These are phyloP conservation scores for Geococcyx californianus DNA, from an alignment of 2,113 vertebrate species.

Conservation along the genomic window DNA sequence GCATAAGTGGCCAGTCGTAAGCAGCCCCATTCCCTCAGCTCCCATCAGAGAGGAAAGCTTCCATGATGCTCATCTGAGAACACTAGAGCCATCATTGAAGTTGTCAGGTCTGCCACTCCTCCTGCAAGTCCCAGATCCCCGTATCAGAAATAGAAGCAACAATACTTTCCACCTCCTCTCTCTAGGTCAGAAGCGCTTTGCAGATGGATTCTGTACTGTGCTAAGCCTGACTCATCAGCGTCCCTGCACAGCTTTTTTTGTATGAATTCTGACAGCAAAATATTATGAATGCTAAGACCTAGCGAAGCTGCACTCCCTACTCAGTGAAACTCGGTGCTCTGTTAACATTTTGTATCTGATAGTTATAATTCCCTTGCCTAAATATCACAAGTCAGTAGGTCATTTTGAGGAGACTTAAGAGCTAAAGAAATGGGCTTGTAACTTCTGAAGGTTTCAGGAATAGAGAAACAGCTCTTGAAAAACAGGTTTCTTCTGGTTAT, in stretches of 20 bases:
- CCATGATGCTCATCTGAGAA: neutral
- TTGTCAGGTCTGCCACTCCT: neutral
- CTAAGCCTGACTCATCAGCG: neutral
- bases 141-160: neutral
- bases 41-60: neutral
- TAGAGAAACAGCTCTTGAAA: neutral
- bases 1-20: neutral
- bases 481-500: neutral
- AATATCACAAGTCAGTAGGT: neutral
- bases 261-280: neutral
- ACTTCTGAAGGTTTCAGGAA: neutral
- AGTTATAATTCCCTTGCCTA: neutral
- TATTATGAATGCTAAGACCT: neutral
- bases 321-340: neutral
- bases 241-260: neutral
- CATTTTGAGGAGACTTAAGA: neutral
- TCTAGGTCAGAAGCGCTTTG: neutral
- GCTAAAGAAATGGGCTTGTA: neutral
- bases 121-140: neutral
- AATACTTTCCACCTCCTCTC: neutral
- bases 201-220: neutral
- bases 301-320: neutral
- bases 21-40: neutral
- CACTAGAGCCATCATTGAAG: neutral
- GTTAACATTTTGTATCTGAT: neutral